Percentiles rank a stretch among this genome's conserved stretches.
Evolutionary conservation across 2,797 vertebrate species (phyloP).

Genomic region (Podarcis lilfordi): DNA sequence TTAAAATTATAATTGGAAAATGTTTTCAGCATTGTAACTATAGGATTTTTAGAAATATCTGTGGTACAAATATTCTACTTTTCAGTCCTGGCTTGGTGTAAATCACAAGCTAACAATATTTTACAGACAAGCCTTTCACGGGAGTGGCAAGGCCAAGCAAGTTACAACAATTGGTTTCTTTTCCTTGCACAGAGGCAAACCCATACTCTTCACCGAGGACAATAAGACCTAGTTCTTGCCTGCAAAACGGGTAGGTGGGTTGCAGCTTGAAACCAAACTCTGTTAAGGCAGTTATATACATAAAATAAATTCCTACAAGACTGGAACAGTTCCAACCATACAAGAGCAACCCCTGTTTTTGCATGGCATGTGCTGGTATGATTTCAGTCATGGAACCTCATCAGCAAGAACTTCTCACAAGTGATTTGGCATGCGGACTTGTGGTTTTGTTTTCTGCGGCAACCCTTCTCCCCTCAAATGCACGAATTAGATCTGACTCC

Average conservation of each 20-base stretch:
- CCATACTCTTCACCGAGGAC: background rate
- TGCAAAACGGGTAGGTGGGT: background rate
- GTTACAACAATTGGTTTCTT: background rate
- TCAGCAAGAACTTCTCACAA: background rate
- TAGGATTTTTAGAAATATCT: background rate
- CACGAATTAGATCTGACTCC: background rate
- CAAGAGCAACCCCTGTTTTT: background rate
- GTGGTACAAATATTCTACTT: background rate
- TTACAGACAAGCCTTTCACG: background rate
- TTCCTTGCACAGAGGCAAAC: background rate
- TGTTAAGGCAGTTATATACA: background rate
- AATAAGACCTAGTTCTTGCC: background rate
- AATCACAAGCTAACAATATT: background rate
- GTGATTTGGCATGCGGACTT: background rate
- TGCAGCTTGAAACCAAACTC: background rate
- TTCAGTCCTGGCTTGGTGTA: background rate
- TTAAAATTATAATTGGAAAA: background rate
- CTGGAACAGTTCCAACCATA: background rate
- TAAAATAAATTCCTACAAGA: background rate
- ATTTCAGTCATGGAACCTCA: background rate
- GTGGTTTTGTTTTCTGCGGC: background rate
- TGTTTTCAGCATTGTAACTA: background rate
- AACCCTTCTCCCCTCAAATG: background rate
- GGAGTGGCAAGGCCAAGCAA: background rate
- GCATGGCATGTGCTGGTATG: background rate